These are phyloP conservation scores for Silurus aristotelis DNA, from an alignment of 2,797 vertebrate genomes.

Conservation along the genomic window DNA sequence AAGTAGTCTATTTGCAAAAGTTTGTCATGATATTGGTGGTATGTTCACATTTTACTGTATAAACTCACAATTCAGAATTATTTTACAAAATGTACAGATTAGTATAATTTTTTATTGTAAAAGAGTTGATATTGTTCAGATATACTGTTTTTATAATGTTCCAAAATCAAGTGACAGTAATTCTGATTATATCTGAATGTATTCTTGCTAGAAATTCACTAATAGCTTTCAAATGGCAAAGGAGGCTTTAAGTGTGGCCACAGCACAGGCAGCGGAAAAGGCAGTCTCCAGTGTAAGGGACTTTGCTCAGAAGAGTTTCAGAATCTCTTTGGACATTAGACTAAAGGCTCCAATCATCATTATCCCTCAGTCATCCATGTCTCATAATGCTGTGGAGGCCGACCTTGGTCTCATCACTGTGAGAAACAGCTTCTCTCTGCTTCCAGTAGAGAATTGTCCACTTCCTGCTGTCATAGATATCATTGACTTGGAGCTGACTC, in stretches of 20 bases:
- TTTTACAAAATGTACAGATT: neutral
- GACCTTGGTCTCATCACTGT: constrained; percentile 91
- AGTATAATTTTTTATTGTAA: neutral
- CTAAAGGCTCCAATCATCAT: constrained; percentile 92
- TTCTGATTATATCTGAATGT: constrained; percentile 1
- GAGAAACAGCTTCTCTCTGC: constrained; percentile 78
- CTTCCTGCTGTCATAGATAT: constrained; percentile 87
- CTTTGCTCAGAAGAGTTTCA: constrained; percentile 89
- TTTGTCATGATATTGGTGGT: constrained; percentile 93
- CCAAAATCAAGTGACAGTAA: neutral
- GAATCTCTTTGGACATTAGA: constrained; percentile 81
- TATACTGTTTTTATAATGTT: neutral
- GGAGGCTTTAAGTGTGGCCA: constrained; percentile 84
- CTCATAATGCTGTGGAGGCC: constrained; percentile 80
- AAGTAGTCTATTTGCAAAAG: constrained; percentile 91
- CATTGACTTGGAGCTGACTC: constrained; percentile 84
- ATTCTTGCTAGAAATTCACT: constrained; percentile 75
- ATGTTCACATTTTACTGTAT: constrained; percentile 59
- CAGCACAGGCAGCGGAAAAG: constrained; percentile 89
- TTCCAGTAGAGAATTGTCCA: constrained; percentile 68
- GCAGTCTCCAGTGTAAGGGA: constrained; percentile 89
- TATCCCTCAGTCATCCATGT: constrained; percentile 88
- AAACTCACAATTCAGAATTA: neutral
- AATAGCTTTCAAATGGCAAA: constrained; percentile 86
- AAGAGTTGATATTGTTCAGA: neutral